Conservation (phyloP, 2,113 vertebrate genomes). For the Alectura lathami region DNA sequence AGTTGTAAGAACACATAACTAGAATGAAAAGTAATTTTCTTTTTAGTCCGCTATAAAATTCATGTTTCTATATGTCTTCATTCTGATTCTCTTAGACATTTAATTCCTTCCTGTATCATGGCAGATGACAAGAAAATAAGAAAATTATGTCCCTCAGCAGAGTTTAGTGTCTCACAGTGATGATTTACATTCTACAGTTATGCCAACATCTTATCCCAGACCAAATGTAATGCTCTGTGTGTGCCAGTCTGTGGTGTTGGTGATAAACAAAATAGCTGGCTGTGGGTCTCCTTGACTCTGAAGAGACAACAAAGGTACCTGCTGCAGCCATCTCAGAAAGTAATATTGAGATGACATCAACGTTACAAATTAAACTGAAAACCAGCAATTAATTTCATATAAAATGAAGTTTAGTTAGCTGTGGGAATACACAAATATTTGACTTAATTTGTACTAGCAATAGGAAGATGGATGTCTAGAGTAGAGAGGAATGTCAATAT, state of each 20-base stretch:
- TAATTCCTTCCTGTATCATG: not conserved
- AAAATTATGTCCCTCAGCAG: not conserved
- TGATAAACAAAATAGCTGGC: not conserved
- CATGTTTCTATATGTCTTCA: not conserved
- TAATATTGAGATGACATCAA: not conserved
- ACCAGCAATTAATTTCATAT: not conserved
- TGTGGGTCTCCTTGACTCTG: not conserved
- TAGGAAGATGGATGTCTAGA: not conserved
- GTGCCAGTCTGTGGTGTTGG: not conserved
- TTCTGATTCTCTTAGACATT: not conserved
- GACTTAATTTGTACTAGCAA: not conserved
- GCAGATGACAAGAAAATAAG: not conserved
- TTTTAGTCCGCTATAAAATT: not conserved
- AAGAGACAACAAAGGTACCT: not conserved
- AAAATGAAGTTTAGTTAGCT: not conserved
- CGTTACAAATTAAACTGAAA: not conserved
- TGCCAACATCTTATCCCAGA: not conserved
- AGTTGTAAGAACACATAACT: not conserved
- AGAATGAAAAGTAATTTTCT: not conserved
- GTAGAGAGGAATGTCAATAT: not conserved
- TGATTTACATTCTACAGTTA: not conserved
- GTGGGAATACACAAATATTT: not conserved
- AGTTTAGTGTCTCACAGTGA: not conserved
- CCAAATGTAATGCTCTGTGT: not conserved
- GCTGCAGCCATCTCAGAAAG: not conserved